Conservation (phyloP, 1,140 invertebrate genomes). For the Aphelenchoides avenae region DNA sequence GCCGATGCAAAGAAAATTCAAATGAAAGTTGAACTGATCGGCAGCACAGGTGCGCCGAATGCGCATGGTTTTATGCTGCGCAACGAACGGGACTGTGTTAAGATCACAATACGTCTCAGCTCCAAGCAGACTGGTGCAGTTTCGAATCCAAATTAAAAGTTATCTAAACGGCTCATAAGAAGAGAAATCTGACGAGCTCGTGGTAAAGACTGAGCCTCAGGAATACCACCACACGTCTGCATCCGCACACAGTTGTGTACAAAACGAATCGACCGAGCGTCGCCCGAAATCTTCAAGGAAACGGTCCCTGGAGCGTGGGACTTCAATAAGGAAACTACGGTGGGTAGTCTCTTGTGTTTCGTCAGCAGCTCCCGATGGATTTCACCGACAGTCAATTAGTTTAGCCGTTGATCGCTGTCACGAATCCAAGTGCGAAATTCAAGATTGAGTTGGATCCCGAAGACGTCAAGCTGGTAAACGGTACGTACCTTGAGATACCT, state of each 20-base stretch:
- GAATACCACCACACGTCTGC: too few species aligned
- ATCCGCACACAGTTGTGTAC: slow-evolving; percentile 2
- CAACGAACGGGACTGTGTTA: too few species aligned
- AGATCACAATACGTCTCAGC: too few species aligned
- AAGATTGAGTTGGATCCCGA: slow-evolving; percentile 38
- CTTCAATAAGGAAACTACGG: slow-evolving; percentile 23
- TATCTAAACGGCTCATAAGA: too few species aligned
- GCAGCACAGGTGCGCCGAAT: too few species aligned
- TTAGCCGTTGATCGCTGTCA: slow-evolving; percentile 9
- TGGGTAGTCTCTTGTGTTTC: slow-evolving; percentile 8
- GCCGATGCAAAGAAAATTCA: too few species aligned
- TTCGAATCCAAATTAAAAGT: too few species aligned
- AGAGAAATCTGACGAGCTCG: not conserved
- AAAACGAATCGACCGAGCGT: slow-evolving; percentile 16
- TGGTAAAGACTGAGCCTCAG: not conserved
- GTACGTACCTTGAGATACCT: slow-evolving; percentile 3
- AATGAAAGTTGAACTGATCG: too few species aligned
- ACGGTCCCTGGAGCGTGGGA: slow-evolving; percentile 20
- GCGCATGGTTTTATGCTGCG: too few species aligned
- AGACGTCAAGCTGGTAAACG: slow-evolving; percentile 42
- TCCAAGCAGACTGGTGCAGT: too few species aligned
- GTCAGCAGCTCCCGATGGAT: not conserved
- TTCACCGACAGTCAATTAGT: slow-evolving; percentile 14
- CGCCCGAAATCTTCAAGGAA: slow-evolving; percentile 24
- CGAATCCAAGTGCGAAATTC: slow-evolving; percentile 23